Base-by-base conservation (phyloP, 2,113 vertebrate genomes). In the Gallinago undulata region DNA sequence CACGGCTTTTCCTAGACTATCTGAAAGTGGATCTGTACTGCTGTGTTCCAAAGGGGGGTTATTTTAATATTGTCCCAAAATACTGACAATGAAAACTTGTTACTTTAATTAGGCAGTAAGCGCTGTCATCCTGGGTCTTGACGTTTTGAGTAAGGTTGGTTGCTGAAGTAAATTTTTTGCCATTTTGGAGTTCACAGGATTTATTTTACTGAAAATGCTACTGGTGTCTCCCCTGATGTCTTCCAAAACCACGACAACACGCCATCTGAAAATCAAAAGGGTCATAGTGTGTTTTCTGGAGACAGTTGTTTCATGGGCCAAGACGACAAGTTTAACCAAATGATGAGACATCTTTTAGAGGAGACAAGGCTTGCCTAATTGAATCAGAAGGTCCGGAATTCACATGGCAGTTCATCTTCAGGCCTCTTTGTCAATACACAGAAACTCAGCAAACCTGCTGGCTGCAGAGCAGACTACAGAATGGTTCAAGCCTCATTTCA, bases 21-120 rank as follows among this genome's bases (percentile, higher is more conserved):
- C 75, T 88, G 90, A 93, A 96, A 96, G 30, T 84, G 60, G 82
- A 93, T 91, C 64, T 3, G 7, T 57, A 60, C 47, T 94, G 41
- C 87, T 79, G 35, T 89, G 74, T 70, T 83, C 81, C 81, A 73
- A 79, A 92, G 50, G 37, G 33, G 5, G 15, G 14, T 59, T 97
- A 94, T 96, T 96, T 95, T 91, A 86, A 86, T 47, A 73, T 85
- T 63, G 55, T 47, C 43, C 67, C 80, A 63, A 94, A 93, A 94
- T 84, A 91, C 37, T 70, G 70, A 67, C 67, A 93, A 70, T 50
- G 45, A 84, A 92, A 94, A 48, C 50, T 62, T 66, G 24, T 37
- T 92, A 62, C 78, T 93, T 87, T 73, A 69, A 69, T 89, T 91
- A 87, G 70, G 30, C 7, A 6, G 35, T 18, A 80, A 91, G 87